Conservation (phyloP, 2,113 vertebrate species). For the Dicerorhinus sumatrensis region DNA sequence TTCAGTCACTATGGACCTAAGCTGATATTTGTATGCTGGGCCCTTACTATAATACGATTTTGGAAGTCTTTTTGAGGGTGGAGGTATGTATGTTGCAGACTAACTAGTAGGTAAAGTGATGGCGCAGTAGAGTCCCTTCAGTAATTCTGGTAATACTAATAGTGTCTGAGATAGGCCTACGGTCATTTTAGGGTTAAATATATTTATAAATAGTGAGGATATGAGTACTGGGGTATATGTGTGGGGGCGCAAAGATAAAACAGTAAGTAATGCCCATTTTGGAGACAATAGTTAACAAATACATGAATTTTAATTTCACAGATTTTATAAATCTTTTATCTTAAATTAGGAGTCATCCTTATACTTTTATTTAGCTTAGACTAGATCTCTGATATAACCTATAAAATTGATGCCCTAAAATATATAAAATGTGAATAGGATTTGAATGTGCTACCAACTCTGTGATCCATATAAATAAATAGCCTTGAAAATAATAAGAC, state of each 20-base stretch:
- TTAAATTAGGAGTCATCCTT: constrained; percentile 22
- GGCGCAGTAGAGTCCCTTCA: background rate
- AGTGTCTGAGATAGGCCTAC: background rate
- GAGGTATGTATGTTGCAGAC: background rate
- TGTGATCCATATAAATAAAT: constrained; percentile 40
- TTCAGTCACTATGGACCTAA: constrained; percentile 40
- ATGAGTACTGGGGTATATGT: background rate
- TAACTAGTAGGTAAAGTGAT: constrained; percentile 54
- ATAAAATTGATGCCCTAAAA: constrained; percentile 53
- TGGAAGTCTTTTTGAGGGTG: background rate
- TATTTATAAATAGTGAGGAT: constrained; percentile 10
- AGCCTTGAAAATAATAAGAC: constrained; percentile 44
- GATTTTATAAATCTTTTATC: constrained; percentile 41
- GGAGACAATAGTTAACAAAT: constrained; percentile 39
- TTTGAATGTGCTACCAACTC: constrained; percentile 22
- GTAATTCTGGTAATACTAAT: constrained; percentile 28
- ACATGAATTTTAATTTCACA: constrained; percentile 37
- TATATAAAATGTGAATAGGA: constrained; percentile 48
- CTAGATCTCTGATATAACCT: background rate
- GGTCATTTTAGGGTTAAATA: constrained; percentile 39
- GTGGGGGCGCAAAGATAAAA: background rate
- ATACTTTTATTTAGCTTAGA: constrained; percentile 45
- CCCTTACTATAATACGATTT: background rate
- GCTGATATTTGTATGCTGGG: background rate
- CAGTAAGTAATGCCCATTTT: background rate